These are phyloP conservation scores for Carassius gibelio DNA, from an alignment of 2,113 vertebrate genomes.

Conservation along the genomic window DNA sequence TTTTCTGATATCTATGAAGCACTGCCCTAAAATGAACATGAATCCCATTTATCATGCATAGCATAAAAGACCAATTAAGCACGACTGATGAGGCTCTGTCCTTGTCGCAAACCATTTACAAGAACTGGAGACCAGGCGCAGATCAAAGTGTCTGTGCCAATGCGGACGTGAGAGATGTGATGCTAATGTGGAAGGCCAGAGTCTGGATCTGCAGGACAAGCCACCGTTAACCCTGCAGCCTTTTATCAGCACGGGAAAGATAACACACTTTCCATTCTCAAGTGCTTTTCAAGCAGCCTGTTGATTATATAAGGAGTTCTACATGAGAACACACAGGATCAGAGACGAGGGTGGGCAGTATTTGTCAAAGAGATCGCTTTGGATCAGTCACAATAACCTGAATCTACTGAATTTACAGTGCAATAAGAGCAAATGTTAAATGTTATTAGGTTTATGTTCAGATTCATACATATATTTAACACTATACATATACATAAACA, in stretches of 20 bases:
- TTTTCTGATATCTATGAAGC: conserved; percentile 16
- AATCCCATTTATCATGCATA: conserved; percentile 38
- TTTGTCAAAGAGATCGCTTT: conserved; percentile 24
- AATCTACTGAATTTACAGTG: neutral
- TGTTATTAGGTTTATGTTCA: neutral
- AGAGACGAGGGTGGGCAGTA: conserved; percentile 17
- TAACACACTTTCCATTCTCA: conserved; percentile 52
- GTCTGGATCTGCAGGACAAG: neutral
- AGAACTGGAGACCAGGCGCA: conserved; percentile 18
- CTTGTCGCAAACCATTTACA: conserved; percentile 28
- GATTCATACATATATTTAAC: too few species aligned
- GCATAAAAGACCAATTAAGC: conserved; percentile 42
- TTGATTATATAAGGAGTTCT: conserved; percentile 52
- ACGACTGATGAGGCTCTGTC: conserved; percentile 7
- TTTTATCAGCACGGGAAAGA: conserved; percentile 55
- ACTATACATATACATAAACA: neutral
- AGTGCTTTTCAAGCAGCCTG: conserved; percentile 54
- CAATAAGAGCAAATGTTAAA: neutral
- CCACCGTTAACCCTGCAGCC: neutral
- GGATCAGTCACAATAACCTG: neutral
- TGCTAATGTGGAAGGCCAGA: conserved; percentile 37
- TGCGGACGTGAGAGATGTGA: conserved; percentile 29
- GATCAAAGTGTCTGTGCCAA: conserved; percentile 52
- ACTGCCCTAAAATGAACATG: conserved; percentile 1
- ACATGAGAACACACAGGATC: conserved; percentile 39